Percentiles rank a stretch among this genome's conserved stretches.
These are phyloP conservation scores for Myripristis jacobus DNA, from an alignment of 2,797 vertebrate genomes.

Conservation along the genomic window DNA sequence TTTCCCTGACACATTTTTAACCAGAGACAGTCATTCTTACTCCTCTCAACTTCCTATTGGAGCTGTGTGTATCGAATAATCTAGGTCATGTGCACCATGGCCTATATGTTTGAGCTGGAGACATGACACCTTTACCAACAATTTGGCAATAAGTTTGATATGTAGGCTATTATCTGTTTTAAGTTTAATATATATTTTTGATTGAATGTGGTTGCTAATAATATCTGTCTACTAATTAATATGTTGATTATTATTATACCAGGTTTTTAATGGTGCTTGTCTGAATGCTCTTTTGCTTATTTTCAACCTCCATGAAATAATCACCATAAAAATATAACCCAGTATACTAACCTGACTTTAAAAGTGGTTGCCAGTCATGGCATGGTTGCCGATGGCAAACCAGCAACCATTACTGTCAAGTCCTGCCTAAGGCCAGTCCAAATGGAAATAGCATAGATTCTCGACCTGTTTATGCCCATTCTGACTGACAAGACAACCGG, in stretches of 20 bases:
- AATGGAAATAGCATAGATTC: background rate
- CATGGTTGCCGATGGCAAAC: too few species aligned
- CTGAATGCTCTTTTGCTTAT: background rate
- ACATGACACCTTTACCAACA: constrained; percentile 38
- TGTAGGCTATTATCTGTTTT: constrained; percentile 17
- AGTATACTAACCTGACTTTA: too few species aligned
- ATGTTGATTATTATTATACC: background rate
- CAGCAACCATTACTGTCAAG: too few species aligned
- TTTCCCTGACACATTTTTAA: constrained; percentile 70
- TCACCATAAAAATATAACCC: background rate
- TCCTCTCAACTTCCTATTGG: constrained; percentile 51
- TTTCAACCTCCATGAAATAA: constrained; percentile 6
- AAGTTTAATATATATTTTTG: too few species aligned
- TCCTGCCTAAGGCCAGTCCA: too few species aligned
- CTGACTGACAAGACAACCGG: constrained; percentile 31
- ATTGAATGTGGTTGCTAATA: background rate
- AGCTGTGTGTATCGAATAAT: constrained; percentile 55
- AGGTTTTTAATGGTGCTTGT: background rate
- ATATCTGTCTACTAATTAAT: constrained; percentile 1
- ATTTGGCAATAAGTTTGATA: constrained; percentile 10
- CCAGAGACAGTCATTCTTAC: constrained; percentile 56
- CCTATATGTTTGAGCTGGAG: constrained; percentile 27
- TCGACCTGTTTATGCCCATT: constrained; percentile 8
- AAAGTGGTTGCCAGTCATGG: too few species aligned
- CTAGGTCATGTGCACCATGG: constrained; percentile 57